Base-by-base conservation (phyloP, 2,113 vertebrate genomes). In the Choloepus hoffmanni region DNA sequence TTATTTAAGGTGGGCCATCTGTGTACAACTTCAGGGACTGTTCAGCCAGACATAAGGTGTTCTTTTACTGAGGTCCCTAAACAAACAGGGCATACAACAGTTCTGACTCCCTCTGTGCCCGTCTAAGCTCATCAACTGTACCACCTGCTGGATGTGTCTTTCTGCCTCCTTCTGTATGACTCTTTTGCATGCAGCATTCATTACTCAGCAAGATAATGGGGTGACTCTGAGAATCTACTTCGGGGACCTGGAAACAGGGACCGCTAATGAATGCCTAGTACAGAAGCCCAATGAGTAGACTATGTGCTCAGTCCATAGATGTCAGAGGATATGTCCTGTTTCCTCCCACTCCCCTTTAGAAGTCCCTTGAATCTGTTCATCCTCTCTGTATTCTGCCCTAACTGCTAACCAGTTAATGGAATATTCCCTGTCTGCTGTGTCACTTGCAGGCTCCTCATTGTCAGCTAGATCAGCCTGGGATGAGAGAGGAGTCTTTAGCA, bases 121-220 rank as follows among this genome's bases (percentile, higher is more conserved):
- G 60, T 77, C 14, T 50, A 45, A 19, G 55, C 63, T 89, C 43
- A 40, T 65, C 60, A 60, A 36, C 96, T 60, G 7, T 26, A 45
- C 18, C 68, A 26, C 55, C 45, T 1, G 0, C 15, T 88, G 73
- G 28, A 15, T 63, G 36, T 26, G 70, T 85, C 76, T 84, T 40
- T 65, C 68, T 77, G 70, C n/a, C 36, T 72, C 63, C 43, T 13
- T 43, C 60, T n/a, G 40, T 40, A 28, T 73, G 48, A 85, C 40
- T 67, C 58, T 72, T 23, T 2, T 45, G 9, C 33, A 33, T 77
- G 60, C 30, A 43, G 77, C 50, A 45, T 74, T 96, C 36, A 36
- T 36, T 36, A 91, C 86, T 94, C 83, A 93, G 89, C 92, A 96
- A 58, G 53, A 86, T 19, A 94, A 23, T 36, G 33, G 70, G 63